Evolutionary conservation across 2,888 invertebrate species (phyloP).

Genomic region (Pyrgus malvae): DNA sequence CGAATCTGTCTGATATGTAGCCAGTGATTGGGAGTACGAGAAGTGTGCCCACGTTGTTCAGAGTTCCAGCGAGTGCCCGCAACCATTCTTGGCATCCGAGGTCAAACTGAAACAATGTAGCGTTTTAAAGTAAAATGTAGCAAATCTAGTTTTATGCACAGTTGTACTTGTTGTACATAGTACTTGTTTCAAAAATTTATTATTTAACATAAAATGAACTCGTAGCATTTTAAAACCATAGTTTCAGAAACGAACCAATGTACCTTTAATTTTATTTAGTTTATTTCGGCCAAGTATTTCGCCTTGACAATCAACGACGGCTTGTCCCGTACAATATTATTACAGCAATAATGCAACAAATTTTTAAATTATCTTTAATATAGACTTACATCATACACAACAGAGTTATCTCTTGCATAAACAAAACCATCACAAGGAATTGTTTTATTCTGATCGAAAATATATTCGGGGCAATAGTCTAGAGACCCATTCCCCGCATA

Average conservation of each 20-base stretch:
- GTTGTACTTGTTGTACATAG: too few species aligned
- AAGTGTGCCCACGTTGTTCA: conserved; percentile 86
- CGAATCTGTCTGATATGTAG: conserved; percentile 80
- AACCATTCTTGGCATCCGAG: conserved; percentile 86
- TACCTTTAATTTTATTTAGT: too few species aligned
- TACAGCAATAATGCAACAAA: too few species aligned
- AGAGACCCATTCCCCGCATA: background rate
- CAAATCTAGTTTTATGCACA: too few species aligned
- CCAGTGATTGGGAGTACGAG: conserved; percentile 86
- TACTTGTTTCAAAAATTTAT: too few species aligned
- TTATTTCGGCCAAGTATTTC: too few species aligned
- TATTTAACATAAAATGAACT: too few species aligned
- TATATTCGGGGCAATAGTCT: conserved; percentile 45
- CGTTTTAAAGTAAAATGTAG: too few species aligned
- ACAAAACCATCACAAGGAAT: conserved; percentile 39
- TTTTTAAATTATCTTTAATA: background rate
- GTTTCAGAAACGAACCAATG: too few species aligned
- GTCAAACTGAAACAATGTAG: conserved; percentile 84
- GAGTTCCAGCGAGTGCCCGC: conserved; percentile 86
- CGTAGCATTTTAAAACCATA: too few species aligned
- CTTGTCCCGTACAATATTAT: too few species aligned
- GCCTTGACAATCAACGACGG: too few species aligned
- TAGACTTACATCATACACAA: conserved; percentile 46
- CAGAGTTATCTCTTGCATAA: conserved; percentile 40
- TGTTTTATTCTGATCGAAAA: conserved; percentile 42